Conservation (phyloP, 2,888 invertebrate species). For the Phorcus lineatus region DNA sequence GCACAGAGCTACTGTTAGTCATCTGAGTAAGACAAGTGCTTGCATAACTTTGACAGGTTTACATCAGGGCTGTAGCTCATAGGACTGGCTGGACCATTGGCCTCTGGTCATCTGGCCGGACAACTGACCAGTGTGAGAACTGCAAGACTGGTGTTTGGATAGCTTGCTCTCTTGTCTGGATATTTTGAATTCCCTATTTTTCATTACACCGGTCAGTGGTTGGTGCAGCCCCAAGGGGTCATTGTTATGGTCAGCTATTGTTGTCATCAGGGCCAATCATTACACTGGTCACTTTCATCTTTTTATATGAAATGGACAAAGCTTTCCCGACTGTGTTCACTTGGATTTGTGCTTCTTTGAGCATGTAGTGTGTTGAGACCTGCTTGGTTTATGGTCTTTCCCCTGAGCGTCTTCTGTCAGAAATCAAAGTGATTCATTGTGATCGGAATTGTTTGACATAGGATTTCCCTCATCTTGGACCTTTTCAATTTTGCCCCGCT, state of each 20-base stretch:
- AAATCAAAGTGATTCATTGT: too few relatives aligned
- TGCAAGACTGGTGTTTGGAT: conserved; percentile 4
- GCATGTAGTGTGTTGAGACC: too few relatives aligned
- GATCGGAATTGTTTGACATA: too few relatives aligned
- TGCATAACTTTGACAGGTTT: not conserved
- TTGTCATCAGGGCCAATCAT: conserved; percentile 1
- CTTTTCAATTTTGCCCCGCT: too few relatives aligned
- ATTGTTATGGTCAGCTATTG: not conserved
- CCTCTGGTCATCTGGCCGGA: not conserved
- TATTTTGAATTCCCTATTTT: not conserved
- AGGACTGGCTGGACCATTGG: not conserved
- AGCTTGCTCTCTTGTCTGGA: not conserved
- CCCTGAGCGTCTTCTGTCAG: too few relatives aligned
- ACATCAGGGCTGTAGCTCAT: not conserved
- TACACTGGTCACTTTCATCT: not conserved
- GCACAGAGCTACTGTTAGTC: conserved; percentile 7
- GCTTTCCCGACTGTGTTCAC: not conserved
- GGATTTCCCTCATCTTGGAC: too few relatives aligned
- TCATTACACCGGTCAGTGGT: not conserved
- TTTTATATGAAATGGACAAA: conserved; percentile 1
- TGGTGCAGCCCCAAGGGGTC: not conserved
- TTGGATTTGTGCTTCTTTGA: too few relatives aligned
- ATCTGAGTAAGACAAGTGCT: conserved; percentile 1
- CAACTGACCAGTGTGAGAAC: conserved; percentile 20
- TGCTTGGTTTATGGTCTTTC: too few relatives aligned